Conservation (phyloP, 1,140 invertebrate species). For the Orchestia grillus region DNA sequence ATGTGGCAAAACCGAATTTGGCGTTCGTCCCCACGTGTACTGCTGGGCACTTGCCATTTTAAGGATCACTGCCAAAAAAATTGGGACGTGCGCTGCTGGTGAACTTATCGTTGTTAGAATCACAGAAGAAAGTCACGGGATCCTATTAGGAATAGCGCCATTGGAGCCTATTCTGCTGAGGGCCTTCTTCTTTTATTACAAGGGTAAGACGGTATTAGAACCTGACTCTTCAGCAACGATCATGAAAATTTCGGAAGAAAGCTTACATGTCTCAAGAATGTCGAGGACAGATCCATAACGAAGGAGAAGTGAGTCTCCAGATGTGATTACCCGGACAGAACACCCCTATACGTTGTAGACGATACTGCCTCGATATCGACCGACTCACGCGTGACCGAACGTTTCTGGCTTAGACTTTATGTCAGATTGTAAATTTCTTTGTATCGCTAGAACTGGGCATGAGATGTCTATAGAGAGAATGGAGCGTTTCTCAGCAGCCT, state of each 20-base stretch:
- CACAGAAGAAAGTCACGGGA: not conserved
- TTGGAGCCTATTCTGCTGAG: not conserved
- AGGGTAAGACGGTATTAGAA: not conserved
- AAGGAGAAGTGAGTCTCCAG: not conserved
- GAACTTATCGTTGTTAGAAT: not conserved
- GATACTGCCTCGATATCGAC: conserved; percentile 23
- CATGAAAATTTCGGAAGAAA: conserved; percentile 25
- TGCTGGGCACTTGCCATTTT: not conserved
- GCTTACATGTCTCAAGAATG: not conserved
- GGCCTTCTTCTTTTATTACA: not conserved
- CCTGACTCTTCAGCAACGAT: not conserved
- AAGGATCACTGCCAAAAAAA: not conserved
- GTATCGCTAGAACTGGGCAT: conserved; percentile 36
- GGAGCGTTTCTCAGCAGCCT: conserved; percentile 14
- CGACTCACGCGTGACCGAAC: conserved; percentile 53
- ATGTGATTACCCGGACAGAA: conserved; percentile 30
- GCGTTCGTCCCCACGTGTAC: not conserved
- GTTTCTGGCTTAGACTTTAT: conserved; percentile 29
- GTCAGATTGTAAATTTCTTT: conserved; percentile 33
- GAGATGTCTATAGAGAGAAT: conserved; percentile 54
- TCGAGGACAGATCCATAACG: conserved; percentile 32
- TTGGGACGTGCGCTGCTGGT: not conserved
- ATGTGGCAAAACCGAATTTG: not conserved
- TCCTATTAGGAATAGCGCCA: not conserved
- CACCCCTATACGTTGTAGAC: not conserved